Base-by-base conservation (phyloP, 2,888 invertebrate species). In the Mamestra brassicae region DNA sequence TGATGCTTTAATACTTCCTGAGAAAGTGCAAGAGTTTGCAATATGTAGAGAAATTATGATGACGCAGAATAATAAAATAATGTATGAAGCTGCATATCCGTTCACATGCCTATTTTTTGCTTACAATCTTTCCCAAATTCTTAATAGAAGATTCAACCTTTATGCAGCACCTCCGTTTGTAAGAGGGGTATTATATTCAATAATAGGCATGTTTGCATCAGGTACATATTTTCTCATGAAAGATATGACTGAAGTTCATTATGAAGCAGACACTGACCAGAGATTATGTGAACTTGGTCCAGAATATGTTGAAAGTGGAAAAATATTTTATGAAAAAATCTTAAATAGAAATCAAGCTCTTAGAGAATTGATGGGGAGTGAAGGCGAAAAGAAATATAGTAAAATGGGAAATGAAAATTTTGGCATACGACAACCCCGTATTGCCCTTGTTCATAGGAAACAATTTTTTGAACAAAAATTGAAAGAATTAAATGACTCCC, bases 21-120 rank as follows among this genome's bases (percentile, higher is more conserved):
- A 98, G 80, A 97, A 98, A 80, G 98, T 98, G 13, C 97, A 98
- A 91, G 96, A 98, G 78, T 99, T 98, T 96, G 98, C 98, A 1
- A 97, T 99, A 45, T 98, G 98, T 74, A 97, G 97, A 85, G 98
- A 98, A 92, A 97, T 99, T 69, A 91, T 98, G 74, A 97, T 97
- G 93, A 91, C 97, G 4, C 96, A 97, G 80, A 97, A 97, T 57
- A 93, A 97, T 76, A 97, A 97, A 89, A 92, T 97, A 3, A 91
- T 97, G 2, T 89, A 97, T 63, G 97, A 98, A 81, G 96, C 97
- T 0, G 70, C 96, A 2, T 97, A 97, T 86, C 97, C 97, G 69
- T 93, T 97, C 67, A 66, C 93, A 0, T 92, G 96, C 60, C 90
- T 97, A 70, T 90, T 97, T 63, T 81, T 94, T 61, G 94, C 97